phyloP scores from a whole-genome alignment of 2,113 vertebrate species.

The Rhinichthys klamathensis region DNA sequence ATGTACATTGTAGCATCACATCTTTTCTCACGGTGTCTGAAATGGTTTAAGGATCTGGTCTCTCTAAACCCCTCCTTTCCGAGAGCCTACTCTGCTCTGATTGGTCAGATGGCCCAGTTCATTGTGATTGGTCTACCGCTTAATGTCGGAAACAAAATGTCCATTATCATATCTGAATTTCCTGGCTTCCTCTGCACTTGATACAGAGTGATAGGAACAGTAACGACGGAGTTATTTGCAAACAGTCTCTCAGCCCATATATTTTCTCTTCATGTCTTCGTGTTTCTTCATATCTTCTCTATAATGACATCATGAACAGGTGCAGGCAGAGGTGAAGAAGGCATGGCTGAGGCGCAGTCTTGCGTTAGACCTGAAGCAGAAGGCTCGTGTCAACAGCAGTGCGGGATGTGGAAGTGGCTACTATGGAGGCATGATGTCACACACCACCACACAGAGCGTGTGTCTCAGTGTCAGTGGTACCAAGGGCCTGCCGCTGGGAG shows the following conservation, averaged over 20 bases:
- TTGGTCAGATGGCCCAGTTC: too few species aligned
- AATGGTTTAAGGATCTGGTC: too few species aligned
- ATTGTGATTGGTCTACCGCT: too few species aligned
- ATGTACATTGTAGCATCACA: too few species aligned
- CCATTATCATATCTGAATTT: too few species aligned
- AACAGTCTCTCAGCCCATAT: neutral
- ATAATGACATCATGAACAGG: constrained; percentile 62
- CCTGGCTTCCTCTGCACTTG: too few species aligned
- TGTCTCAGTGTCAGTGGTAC: constrained; percentile 69
- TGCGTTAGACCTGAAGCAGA: constrained; percentile 78
- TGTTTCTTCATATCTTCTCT: neutral
- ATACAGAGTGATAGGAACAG: too few species aligned
- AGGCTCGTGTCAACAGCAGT: constrained; percentile 77
- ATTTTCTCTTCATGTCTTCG: neutral
- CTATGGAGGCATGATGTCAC: constrained; percentile 82
- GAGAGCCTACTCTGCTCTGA: too few species aligned
- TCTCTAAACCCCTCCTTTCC: too few species aligned
- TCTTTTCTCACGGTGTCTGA: too few species aligned
- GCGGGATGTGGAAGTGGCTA: constrained; percentile 78
- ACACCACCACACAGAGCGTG: constrained; percentile 79
- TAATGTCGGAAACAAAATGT: too few species aligned
- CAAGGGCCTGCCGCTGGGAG: constrained; percentile 61
- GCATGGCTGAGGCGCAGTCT: constrained; percentile 80
- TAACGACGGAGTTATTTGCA: neutral
- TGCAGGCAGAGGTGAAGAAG: constrained; percentile 83